phyloP scores from a whole-genome alignment of 2,888 invertebrate species.

The Petrophora chlorosata region DNA sequence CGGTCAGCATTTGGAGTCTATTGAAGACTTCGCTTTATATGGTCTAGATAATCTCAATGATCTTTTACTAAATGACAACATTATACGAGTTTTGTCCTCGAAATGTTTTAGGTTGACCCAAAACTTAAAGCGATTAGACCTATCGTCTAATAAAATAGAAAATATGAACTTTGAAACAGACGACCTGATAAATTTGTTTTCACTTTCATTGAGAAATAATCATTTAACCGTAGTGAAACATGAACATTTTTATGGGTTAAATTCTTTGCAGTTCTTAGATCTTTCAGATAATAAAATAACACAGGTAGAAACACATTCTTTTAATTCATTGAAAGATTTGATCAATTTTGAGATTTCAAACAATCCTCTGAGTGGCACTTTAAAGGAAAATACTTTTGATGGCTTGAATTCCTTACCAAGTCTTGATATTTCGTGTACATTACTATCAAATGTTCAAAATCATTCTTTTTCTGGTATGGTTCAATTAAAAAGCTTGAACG shows the following conservation, averaged over 20 bases:
- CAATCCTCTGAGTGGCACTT: constrained; percentile 54
- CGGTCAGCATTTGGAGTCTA: constrained; percentile 47
- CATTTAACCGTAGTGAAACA: constrained; percentile 47
- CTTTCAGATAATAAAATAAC: constrained; percentile 61
- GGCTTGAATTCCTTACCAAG: constrained; percentile 56
- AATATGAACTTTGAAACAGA: constrained; percentile 54
- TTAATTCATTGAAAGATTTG: constrained; percentile 48
- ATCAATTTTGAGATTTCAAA: constrained; percentile 56
- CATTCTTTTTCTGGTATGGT: constrained; percentile 60
- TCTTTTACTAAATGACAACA: constrained; percentile 58
- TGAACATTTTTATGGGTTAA: constrained; percentile 48
- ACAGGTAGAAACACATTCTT: constrained; percentile 50
- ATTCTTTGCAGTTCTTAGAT: constrained; percentile 54
- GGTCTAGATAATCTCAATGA: constrained; percentile 45
- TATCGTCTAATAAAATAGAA: constrained; percentile 58
- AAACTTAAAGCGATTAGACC: constrained; percentile 49
- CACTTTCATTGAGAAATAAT: constrained; percentile 53
- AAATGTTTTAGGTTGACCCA: constrained; percentile 51
- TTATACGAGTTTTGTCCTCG: constrained; percentile 44
- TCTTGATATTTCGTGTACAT: constrained; percentile 59
- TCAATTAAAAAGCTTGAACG: constrained; percentile 53
- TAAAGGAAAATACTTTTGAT: constrained; percentile 54
- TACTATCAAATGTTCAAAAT: constrained; percentile 52
- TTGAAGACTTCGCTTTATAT: constrained; percentile 60
- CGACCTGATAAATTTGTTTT: constrained; percentile 50